Evolutionary conservation across 2,888 invertebrate genomes (phyloP), one percentile per base, ranked within the genome.

Genomic region (Drosophila incognita): DNA sequence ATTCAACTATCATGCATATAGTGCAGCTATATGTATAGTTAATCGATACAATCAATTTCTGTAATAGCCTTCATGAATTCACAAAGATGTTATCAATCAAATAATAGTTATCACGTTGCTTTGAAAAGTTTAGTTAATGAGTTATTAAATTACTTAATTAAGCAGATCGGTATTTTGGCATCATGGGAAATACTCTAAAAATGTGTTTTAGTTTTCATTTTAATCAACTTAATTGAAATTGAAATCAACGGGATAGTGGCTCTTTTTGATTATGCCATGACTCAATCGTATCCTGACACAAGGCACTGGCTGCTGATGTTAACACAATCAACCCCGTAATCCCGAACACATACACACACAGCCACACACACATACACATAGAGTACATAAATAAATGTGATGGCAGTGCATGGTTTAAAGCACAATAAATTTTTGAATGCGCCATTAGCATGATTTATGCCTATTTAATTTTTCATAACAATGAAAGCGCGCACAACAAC

Each of bases 401-500:
- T 58, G 77, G 48, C 69, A 53, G 53, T 56, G 71, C 70, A 49
- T 69, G 67, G 79, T 85, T 87, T 89, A 87, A 87, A 87, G 88
- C 87, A 65, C 87, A 89, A 89, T 88, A 90, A 90, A 88, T 88
- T 88, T 88, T 90, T 88, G 83, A 88, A 90, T 89, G 87, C 84
- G 86, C 87, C 87, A 88, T 88, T 88, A 88, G 87, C 87, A 88
- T 88, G 87, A 88, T 88, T 88, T 88, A 88, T 88, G 87, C 83
- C 87, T 81, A 89, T 88, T 88, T 88, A 88, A 88, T 88, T 88
- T 88, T 90, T 87, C 83, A 87, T 87, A 87, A 87, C 90, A 89
- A 88, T 90, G 82, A 79, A 83, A 78, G 49, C 49, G 56, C 69
- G 57, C 61, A 69, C 51, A 51, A 60, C 74, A 54, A 79, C 49